Evolutionary conservation across 2,888 invertebrate species (phyloP), one percentile per base, ranked within the genome.

Genomic region (Zaprionus lineosus): DNA sequence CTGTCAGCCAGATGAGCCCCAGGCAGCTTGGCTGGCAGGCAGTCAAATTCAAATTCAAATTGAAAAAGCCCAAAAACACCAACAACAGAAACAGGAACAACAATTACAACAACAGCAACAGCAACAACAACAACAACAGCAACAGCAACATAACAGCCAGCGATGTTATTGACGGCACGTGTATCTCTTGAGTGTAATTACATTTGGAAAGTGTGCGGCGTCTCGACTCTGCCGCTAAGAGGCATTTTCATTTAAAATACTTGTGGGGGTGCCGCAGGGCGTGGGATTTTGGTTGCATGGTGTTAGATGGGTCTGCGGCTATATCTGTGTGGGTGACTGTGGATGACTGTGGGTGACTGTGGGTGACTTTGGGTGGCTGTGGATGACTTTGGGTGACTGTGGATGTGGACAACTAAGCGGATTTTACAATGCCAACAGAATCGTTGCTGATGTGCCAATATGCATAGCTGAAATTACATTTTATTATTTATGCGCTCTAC

Each of bases 171-270:
- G 69, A 39, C 76, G 84, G 81, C 81, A 82, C 81, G 81, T 82
- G 84, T 84, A 77, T 69, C 81, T 81, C 68, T 70, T 61, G 76
- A 66, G 73, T 74, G 73, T 83, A 82, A 82, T 82, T 82, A 82
- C 84, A 81, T 83, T 82, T 79, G 67, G 52, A 70, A 68, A 74
- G 74, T 75, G 76, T 70, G 67, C 58, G 65, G 55, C 66, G 52
- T 47, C 58, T 57, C 67, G 62, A 57, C 63, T 57, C 67, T 61
- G 57, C 63, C 57, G 53, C 48, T 53, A 41, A 52, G 40, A 69
- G 55, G 53, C 55, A 59, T 69, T 69, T 64, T 50, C 53, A 62
- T 53, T 57, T 67, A 24, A 53, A 67, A 48, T 37, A 41, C 67
- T 67, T 67, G 24, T 40, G 39, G 9, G 3, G 29, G 9, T n/a